Evolutionary conservation across 2,113 vertebrate genomes (phyloP), one percentile per base, ranked within the genome.

Genomic region (Calidris pygmaea): DNA sequence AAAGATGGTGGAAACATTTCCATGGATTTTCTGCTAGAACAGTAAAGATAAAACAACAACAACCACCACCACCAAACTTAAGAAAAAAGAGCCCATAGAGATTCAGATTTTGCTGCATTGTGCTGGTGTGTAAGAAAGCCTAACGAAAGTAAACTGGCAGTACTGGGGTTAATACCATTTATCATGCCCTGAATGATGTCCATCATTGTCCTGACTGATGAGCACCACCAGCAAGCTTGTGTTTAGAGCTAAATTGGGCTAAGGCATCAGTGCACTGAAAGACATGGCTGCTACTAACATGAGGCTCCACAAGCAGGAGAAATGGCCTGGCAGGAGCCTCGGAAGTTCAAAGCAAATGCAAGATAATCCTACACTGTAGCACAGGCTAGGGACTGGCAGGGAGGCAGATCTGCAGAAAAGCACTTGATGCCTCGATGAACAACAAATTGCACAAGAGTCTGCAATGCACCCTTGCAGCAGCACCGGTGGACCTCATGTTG

Each of bases 221-320:
- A 84, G 9, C 29, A 71, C 24, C 41, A 37, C 0, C 5, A 41
- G 30, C n/a, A 74, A 65, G 22, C 17, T 87, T 18, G 12, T 45
- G 53, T 30, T n/a, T 81, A 12, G 13, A 55, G 27, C 8, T 58
- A 35, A 55, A 24, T 53, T 41, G 26, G 5, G 9, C 6, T n/a
- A 55, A 93, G 17, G 17, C 8, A 34, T 45, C 50, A 68, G 8
- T 34, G 37, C 16, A n/a, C 20, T 47, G 30, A 58, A 58, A 13
- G 5, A 10, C 26, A 15, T 4, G 2, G 37, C 2, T 84, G 53
- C 29, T 6, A 15, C 45, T 58, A 6, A n/a, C 4, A 3, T 0
- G 8, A 80, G 12, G 22, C 16, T 86, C 14, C 29, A 41, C 12
- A 67, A 67, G 12, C 41, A 66, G n/a, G 17, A 84, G 21, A 74